These are phyloP conservation scores for Drosophila murphyi DNA, from an alignment of 1,140 invertebrate species.

Conservation along the genomic window DNA sequence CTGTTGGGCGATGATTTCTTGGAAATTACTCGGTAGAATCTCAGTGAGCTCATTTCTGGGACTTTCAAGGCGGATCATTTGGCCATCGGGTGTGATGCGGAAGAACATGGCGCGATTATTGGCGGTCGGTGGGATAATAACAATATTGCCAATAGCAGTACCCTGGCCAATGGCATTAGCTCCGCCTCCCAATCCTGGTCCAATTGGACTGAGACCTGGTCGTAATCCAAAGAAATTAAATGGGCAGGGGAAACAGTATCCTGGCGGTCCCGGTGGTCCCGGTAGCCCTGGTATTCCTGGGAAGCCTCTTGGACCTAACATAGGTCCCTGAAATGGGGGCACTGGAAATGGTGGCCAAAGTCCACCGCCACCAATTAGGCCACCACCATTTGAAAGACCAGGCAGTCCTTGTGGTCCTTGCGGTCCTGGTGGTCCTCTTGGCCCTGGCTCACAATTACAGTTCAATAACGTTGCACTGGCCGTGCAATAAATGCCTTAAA, in stretches of 20 bases:
- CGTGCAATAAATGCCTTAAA: conserved; percentile 37
- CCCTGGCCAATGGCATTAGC: conserved; percentile 20
- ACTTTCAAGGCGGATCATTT: conserved; percentile 55
- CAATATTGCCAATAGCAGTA: conserved; percentile 62
- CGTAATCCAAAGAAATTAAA: background rate
- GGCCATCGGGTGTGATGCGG: conserved; percentile 64
- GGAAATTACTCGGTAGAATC: conserved; percentile 32
- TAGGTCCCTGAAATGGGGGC: conserved; percentile 18
- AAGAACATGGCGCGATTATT: conserved; percentile 58
- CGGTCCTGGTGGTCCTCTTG: conserved; percentile 43
- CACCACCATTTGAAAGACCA: background rate
- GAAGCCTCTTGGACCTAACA: conserved; percentile 41
- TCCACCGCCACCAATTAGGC: background rate
- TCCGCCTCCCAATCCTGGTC: background rate
- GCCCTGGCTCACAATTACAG: conserved; percentile 65
- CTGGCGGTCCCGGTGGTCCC: conserved; percentile 63
- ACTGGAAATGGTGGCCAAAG: conserved; percentile 12
- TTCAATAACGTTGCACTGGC: conserved; percentile 54
- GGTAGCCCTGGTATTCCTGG: conserved; percentile 42
- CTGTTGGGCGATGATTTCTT: conserved; percentile 26
- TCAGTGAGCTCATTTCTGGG: conserved; percentile 53
- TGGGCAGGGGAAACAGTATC: conserved; percentile 46
- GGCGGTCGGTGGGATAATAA: conserved; percentile 53
- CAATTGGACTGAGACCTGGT: background rate
- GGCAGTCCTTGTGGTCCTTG: background rate